These are phyloP conservation scores for Heteromyza rotundicornis DNA, from an alignment of 2,888 invertebrate genomes.

Conservation along the genomic window DNA sequence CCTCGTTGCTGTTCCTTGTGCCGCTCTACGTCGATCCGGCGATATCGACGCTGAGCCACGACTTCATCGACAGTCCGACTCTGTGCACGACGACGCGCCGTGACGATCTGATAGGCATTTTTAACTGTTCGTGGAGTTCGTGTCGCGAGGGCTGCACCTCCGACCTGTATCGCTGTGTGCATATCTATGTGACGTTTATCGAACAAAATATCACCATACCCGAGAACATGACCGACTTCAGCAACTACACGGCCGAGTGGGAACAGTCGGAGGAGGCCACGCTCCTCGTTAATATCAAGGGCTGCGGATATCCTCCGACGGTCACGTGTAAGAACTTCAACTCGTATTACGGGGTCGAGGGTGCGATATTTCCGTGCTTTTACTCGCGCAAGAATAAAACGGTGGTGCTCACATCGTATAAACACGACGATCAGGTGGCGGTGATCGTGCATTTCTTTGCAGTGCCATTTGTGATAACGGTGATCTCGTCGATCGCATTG, in stretches of 20 bases:
- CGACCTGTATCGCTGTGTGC: constrained; percentile 73
- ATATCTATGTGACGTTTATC: constrained; percentile 69
- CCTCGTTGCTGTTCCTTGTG: constrained; percentile 75
- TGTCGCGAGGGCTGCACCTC: constrained; percentile 90
- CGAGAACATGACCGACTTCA: constrained; percentile 60
- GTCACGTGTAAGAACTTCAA: constrained; percentile 83
- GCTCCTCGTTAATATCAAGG: constrained; percentile 85
- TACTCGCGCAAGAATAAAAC: constrained; percentile 84
- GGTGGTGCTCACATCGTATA: constrained; percentile 84
- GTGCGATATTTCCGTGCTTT: constrained; percentile 83
- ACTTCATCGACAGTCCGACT: constrained; percentile 84
- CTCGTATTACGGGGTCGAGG: constrained; percentile 74
- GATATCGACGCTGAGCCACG: constrained; percentile 84
- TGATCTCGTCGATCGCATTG: constrained; percentile 82
- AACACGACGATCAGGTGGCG: constrained; percentile 80
- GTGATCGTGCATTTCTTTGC: constrained; percentile 84
- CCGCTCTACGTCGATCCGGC: constrained; percentile 85
- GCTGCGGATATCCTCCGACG: constrained; percentile 87
- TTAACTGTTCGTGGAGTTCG: constrained; percentile 90
- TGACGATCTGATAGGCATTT: constrained; percentile 82
- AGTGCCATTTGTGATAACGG: constrained; percentile 81
- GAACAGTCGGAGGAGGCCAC: constrained; percentile 65
- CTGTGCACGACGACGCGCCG: constrained; percentile 83
- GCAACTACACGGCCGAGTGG: constrained; percentile 60
- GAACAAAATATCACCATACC: constrained; percentile 62